Percentiles rank a stretch among this genome's conserved stretches.
These are phyloP conservation scores for Trachymyrmex septentrionalis DNA, from an alignment of 1,140 invertebrate genomes.

Conservation along the genomic window DNA sequence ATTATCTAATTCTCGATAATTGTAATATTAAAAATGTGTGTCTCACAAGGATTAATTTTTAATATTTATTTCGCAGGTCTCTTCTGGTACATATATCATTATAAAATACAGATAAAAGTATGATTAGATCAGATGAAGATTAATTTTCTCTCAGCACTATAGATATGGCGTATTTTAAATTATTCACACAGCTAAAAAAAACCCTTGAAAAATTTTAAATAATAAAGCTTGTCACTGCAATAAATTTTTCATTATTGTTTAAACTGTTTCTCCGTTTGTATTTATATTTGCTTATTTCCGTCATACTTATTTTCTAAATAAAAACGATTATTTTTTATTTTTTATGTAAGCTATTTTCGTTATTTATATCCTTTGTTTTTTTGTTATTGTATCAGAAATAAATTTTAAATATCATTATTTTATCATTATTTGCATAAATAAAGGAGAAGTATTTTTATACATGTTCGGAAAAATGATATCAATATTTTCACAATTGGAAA, in stretches of 20 bases:
- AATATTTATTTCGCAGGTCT: background rate
- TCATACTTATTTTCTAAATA: too few species aligned
- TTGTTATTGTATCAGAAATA: too few species aligned
- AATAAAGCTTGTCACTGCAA: conserved; percentile 10
- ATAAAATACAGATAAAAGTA: background rate
- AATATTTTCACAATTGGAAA: too few species aligned
- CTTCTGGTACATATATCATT: background rate
- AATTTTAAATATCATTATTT: too few species aligned
- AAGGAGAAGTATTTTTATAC: too few species aligned
- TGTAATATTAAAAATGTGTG: background rate
- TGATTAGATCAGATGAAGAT: background rate
- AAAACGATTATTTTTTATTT: too few species aligned
- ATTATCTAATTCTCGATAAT: background rate
- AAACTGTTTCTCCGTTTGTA: background rate
- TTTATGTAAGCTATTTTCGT: too few species aligned
- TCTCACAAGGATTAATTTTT: background rate
- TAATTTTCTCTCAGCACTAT: background rate
- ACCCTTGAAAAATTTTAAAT: background rate
- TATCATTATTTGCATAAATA: too few species aligned
- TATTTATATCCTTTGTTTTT: too few species aligned
- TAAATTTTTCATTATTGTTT: background rate
- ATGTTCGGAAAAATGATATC: too few species aligned
- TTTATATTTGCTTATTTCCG: too few species aligned
- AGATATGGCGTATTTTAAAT: background rate
- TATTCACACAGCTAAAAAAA: background rate